Conservation (phyloP, 2,888 invertebrate genomes). For the Trachelus iudaicus region DNA sequence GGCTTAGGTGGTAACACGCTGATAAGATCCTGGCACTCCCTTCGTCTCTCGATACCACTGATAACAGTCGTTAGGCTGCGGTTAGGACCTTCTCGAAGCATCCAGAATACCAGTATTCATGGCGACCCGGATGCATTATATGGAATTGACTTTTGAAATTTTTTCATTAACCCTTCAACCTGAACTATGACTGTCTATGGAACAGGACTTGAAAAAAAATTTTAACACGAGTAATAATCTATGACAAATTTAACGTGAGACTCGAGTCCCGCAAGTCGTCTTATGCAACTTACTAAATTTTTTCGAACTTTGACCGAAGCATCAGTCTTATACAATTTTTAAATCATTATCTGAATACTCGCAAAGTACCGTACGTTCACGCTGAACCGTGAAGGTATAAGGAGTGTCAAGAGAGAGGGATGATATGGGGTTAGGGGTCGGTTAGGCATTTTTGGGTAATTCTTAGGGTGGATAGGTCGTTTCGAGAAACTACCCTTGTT, state of each 20-base stretch:
- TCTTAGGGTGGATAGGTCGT: constrained; percentile 24
- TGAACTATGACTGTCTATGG: too few species aligned
- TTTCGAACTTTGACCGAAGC: too few species aligned
- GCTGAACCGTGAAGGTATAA: constrained; percentile 15
- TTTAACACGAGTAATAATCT: too few species aligned
- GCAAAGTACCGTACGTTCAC: too few species aligned
- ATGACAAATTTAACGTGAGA: too few species aligned
- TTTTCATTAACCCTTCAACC: too few species aligned
- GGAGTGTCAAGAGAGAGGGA: constrained; percentile 10
- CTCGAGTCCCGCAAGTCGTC: too few species aligned
- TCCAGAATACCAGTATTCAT: not conserved
- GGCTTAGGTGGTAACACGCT: constrained; percentile 59
- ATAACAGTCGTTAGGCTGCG: constrained; percentile 48
- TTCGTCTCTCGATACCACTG: constrained; percentile 43
- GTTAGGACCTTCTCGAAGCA: constrained; percentile 40
- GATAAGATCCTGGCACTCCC: constrained; percentile 53
- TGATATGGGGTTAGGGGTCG: constrained; percentile 26
- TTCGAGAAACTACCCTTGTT: constrained; percentile 22
- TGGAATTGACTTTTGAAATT: too few species aligned
- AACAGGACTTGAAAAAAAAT: too few species aligned
- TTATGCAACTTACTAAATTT: too few species aligned
- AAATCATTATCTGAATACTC: too few species aligned
- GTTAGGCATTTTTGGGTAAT: constrained; percentile 28
- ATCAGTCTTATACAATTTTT: not conserved
- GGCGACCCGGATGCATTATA: too few species aligned